Evolutionary conservation across 2,797 vertebrate species (phyloP), one percentile per base, ranked within the genome.

Genomic region (Rallus crepitans): DNA sequence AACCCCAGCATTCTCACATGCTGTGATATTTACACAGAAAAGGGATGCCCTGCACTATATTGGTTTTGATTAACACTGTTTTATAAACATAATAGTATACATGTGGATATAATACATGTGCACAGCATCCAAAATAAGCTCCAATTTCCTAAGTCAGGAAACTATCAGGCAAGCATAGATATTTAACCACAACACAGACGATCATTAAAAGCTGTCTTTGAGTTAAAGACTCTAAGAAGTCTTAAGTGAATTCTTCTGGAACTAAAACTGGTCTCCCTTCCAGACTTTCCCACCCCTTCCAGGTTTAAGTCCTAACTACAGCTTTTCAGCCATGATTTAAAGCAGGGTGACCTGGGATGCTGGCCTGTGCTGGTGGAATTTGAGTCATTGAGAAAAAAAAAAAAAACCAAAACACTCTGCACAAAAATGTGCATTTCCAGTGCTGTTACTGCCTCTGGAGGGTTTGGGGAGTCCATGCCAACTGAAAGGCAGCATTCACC

Each of bases 291-390:
- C 64, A 66, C 5, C 7, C 24, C 55, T 24, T 40, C 50, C 59
- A 56, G 35, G 13, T 57, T 52, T 31, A 37, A 72, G 33, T 47
- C 53, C 47, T 15, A 4, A 3, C 35, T 10, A 3, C 48, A 42
- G 61, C 45, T 73, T 24, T 64, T 65, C 20, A 15, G 27, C n/a
- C 1, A 0, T 0, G 2, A 40, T 4, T 50, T 68, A 47, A 37
- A 57, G 77, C 42, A 11, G 39, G 24, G 21, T 17, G 66, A 65
- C 6, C 18, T 20, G 60, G 37, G 70, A 70, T 17, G 10, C n/a
- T 47, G 57, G 2, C 45, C 37, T 47, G 24, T 10, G 19, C 53
- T 27, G 35, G 6, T 1, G 4, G 72, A 53, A 37, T 75, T 3
- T 24, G 64, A 31, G 65, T 1, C 33, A 11, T 45, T 77, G 53